Percentiles rank a stretch among this genome's conserved stretches.
Evolutionary conservation across 2,113 vertebrate genomes (phyloP).

Genomic region (Balaenoptera acutorostrata): DNA sequence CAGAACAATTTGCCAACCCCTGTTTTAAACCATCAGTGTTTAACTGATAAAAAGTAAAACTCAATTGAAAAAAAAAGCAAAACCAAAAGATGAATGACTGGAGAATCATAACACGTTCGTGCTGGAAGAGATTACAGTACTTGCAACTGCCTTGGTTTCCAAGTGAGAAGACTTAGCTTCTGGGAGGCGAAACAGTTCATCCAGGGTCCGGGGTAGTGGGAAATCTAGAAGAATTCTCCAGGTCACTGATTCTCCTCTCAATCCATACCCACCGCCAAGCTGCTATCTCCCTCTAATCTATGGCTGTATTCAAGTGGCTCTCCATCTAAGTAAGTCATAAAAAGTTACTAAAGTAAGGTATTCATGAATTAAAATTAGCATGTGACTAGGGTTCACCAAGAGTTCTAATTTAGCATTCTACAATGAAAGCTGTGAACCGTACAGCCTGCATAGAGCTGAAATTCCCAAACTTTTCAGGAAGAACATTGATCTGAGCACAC

Average conservation of each 20-base stretch:
- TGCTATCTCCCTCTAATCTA: background rate
- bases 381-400: background rate
- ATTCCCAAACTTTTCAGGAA: background rate
- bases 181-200: background rate
- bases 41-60: background rate
- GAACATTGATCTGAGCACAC: background rate
- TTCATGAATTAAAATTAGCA: background rate
- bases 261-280: fast-evolving
- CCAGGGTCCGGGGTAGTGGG: background rate
- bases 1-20: background rate
- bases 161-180: background rate
- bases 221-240: background rate
- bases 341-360: background rate
- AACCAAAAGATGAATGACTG: background rate
- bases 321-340: background rate
- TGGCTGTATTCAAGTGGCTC: background rate
- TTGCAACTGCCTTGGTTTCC: background rate
- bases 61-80: background rate
- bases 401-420: background rate
- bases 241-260: background rate
- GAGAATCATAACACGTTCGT: background rate
- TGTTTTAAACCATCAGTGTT: background rate
- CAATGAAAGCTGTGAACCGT: background rate
- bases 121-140: background rate
- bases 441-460: background rate